Conservation (phyloP, 2,113 vertebrate species). For the Merops nubicus region DNA sequence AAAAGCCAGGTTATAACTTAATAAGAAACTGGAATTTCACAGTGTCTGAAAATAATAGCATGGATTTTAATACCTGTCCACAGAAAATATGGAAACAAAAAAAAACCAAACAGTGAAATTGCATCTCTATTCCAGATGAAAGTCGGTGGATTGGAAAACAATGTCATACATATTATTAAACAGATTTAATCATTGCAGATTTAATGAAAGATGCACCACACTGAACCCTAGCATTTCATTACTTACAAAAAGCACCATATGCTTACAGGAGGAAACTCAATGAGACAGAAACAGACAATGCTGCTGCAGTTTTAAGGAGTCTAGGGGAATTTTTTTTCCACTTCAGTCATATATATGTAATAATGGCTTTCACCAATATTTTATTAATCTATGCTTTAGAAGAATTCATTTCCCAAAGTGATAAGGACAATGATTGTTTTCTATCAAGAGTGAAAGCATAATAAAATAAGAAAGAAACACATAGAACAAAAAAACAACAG, state of each 20-base stretch:
- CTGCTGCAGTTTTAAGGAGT: not conserved
- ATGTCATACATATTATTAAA: slow-evolving; percentile 55
- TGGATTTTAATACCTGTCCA: not conserved
- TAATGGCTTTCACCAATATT: not conserved
- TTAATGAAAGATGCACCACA: slow-evolving; percentile 62
- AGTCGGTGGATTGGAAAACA: not conserved
- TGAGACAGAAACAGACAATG: slow-evolving; percentile 40
- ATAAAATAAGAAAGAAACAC: not conserved
- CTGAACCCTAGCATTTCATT: slow-evolving; percentile 49
- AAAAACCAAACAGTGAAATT: not conserved
- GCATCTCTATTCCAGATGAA: slow-evolving; percentile 5
- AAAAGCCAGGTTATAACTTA: not conserved
- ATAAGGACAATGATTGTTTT: not conserved
- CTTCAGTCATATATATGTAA: not conserved
- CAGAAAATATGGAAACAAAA: slow-evolving; percentile 8
- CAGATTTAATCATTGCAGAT: slow-evolving; percentile 55
- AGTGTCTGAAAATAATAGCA: not conserved
- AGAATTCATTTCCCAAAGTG: not conserved
- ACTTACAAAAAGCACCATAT: not conserved
- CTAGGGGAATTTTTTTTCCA: slow-evolving; percentile 48
- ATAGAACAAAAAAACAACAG: not conserved
- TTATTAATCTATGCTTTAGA: not conserved
- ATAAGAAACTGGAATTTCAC: not conserved
- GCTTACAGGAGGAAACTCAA: slow-evolving; percentile 50
- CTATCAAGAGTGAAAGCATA: not conserved